Evolutionary conservation across 2,113 vertebrate species (phyloP), one percentile per base, ranked within the genome.

Genomic region (Shinisaurus crocodilurus): DNA sequence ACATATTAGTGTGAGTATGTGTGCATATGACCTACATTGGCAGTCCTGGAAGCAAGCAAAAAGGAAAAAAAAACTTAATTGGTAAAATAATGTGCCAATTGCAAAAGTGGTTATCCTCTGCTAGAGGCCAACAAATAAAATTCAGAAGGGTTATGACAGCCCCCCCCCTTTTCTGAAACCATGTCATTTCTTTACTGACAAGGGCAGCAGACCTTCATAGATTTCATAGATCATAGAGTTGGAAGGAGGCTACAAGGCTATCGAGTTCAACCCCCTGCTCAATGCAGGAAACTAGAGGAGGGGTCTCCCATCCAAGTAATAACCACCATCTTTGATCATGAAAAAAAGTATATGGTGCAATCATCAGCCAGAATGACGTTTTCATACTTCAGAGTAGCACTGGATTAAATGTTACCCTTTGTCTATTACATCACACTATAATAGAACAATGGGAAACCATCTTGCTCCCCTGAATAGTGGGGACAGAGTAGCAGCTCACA

Each of bases 11-110:
- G 48, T 43, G 65, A 79, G 32, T 8, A 1, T 20, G 10, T 63
- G 6, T 2, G 34, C 15, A 15, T 0, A 3, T 88, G 85, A 48
- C 70, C 43, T 34, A 85, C 27, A n/a, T 32, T 40, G 80, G 48
- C 40, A 91, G 82, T 23, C 57, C 81, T 75, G 86, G 86, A 89
- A 89, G 69, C 9, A 50, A 74, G 76, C 6, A 65, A 87, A 87
- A 43, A 76, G 13, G 37, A 45, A 87, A 8, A 43, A 89, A 85
- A 84, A 60, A 85, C 89, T 84, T 65, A 87, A 87, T 40, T 65
- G 80, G 76, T 90, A 81, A 81, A 70, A 74, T 0, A 0, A 91
- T 18, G 88, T 81, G 20, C n/a, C 8, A 83, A 50, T 63, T 54
- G 32, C 15, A 1, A 32, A 80, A 75, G n/a, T 23, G n/a, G 54